Conservation (phyloP, 2,797 vertebrate genomes). For the Malacoctenus gilli region DNA sequence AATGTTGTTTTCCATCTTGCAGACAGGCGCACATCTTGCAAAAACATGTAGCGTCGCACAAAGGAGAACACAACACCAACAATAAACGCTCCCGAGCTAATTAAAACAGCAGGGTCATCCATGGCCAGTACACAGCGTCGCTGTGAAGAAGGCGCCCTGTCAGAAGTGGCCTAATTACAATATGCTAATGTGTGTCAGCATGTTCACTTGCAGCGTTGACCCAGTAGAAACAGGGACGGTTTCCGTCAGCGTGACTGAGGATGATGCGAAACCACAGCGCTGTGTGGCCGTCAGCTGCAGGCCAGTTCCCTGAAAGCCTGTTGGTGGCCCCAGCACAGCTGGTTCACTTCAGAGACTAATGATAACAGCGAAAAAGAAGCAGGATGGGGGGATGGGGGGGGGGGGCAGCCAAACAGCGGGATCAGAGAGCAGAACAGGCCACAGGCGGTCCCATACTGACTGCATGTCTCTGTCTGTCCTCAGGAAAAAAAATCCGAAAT, state of each 20-base stretch:
- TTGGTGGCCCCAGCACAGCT: background rate
- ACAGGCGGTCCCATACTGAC: conserved; percentile 14
- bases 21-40: too few relatives aligned
- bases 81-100: too few relatives aligned
- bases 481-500: background rate
- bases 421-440: conserved; percentile 30
- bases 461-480: conserved; percentile 7
- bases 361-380: background rate
- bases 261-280: conserved; percentile 14
- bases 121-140: background rate
- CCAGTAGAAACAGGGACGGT: conserved; percentile 1
- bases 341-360: conserved; percentile 1
- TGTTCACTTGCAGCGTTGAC: conserved; percentile 25
- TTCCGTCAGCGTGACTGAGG: conserved; percentile 18
- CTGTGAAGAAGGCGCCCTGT: background rate
- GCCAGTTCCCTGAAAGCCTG: background rate
- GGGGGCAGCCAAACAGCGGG: background rate
- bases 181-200: conserved; percentile 29
- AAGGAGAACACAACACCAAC: too few relatives aligned
- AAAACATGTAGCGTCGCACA: too few relatives aligned
- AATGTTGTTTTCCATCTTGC: too few relatives aligned
- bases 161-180: conserved; percentile 24
- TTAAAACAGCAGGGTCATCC: background rate
- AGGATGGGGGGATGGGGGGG: too few relatives aligned
- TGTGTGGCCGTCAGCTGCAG: conserved; percentile 1